phyloP scores from a whole-genome alignment of 2,797 vertebrate species.

The Peromyscus melanophrys region DNA sequence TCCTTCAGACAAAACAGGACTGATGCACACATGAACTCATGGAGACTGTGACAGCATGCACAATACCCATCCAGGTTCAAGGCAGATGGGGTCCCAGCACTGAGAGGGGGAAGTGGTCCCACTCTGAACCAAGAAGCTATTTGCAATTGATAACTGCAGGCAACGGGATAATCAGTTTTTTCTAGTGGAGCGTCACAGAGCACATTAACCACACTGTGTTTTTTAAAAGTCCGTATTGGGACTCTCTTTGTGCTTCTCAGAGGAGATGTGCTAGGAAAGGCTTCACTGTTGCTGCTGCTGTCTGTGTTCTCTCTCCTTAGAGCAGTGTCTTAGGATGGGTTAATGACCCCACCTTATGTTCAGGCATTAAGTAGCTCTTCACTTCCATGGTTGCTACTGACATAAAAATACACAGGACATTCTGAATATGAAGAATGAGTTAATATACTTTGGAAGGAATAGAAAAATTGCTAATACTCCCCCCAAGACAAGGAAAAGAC shows the following conservation, averaged over 20 bases:
- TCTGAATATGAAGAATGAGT: conserved; percentile 36
- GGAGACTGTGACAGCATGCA: too few relatives aligned
- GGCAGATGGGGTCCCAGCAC: neutral
- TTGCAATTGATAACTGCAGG: neutral
- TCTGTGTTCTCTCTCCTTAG: neutral
- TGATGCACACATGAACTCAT: neutral
- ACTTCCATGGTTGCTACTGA: neutral
- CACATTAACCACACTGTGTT: neutral
- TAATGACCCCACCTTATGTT: neutral
- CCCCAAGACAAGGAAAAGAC: conserved; percentile 13
- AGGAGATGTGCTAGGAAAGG: neutral
- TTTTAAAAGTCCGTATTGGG: neutral
- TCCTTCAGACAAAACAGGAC: neutral
- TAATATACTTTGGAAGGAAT: conserved; percentile 29
- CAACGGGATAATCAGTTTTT: neutral
- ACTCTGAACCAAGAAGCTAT: neutral
- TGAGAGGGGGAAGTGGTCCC: neutral
- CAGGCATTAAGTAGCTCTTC: neutral
- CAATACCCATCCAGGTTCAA: neutral
- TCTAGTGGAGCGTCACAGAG: neutral
- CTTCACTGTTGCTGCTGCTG: neutral
- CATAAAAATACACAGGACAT: neutral
- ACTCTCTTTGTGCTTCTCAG: neutral
- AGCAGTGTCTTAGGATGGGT: neutral
- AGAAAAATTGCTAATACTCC: neutral